Evolutionary conservation across 2,113 vertebrate genomes (phyloP).

Genomic region (Eretmodus cyanostictus): DNA sequence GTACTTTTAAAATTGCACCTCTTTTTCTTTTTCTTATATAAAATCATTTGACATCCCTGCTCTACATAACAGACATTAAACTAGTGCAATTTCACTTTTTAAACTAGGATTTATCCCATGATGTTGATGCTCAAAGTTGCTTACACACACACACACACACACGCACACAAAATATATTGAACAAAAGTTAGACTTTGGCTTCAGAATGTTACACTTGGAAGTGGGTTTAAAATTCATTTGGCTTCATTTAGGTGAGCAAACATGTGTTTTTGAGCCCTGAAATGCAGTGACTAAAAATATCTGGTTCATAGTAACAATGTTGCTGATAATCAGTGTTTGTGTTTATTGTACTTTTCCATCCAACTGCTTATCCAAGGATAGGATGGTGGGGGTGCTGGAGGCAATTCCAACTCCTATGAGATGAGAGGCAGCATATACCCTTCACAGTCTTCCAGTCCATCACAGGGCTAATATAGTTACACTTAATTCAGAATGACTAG

Average conservation of each 20-base stretch:
- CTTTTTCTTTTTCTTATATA: background rate
- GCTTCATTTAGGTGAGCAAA: background rate
- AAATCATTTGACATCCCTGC: background rate
- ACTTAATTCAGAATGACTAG: background rate
- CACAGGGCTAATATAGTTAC: background rate
- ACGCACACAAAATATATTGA: background rate
- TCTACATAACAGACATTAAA: background rate
- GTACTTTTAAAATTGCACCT: background rate
- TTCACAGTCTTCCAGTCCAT: background rate
- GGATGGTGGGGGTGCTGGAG: background rate
- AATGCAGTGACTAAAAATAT: background rate
- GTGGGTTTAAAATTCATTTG: background rate
- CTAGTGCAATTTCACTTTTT: background rate
- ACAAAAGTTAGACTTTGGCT: background rate
- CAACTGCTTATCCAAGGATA: background rate
- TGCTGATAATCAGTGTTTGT: background rate
- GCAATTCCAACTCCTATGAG: background rate
- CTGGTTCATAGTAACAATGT: background rate
- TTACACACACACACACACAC: background rate
- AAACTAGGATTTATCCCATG: background rate
- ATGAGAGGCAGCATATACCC: background rate
- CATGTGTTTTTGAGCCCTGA: background rate
- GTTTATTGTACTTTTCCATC: background rate
- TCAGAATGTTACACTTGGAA: background rate
- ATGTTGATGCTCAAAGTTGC: background rate